A percentile compares a stretch with the other conserved stretches of the same genome.
Conservation (phyloP, 2,113 vertebrate genomes). For the Axis porcinus region DNA sequence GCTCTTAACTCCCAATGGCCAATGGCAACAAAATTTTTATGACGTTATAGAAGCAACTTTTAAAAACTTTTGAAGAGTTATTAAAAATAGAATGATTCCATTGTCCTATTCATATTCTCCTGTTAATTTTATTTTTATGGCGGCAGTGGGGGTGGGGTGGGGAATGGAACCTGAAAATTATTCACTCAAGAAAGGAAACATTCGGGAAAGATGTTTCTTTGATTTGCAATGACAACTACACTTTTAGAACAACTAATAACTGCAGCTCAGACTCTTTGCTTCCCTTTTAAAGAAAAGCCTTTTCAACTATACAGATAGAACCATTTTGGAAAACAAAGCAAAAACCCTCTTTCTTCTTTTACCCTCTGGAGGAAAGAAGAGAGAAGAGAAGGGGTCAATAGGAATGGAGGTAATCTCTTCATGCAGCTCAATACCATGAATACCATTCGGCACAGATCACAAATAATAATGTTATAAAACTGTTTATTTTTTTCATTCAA, state of each 20-base stretch:
- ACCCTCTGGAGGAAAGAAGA: neutral
- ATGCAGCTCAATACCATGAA: neutral
- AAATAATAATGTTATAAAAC: neutral
- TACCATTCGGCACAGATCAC: neutral
- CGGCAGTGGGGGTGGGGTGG: too few species aligned
- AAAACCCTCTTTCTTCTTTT: neutral
- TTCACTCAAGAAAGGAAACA: conserved; percentile 9
- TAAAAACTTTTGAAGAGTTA: neutral
- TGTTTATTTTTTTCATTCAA: neutral
- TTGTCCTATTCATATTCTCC: neutral
- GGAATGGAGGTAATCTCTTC: neutral
- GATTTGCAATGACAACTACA: neutral
- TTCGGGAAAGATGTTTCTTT: neutral
- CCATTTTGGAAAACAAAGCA: neutral
- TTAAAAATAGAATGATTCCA: neutral
- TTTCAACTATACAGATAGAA: neutral
- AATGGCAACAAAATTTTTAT: neutral
- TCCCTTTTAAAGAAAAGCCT: neutral
- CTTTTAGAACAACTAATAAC: neutral
- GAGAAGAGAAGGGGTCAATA: neutral
- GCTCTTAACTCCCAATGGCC: neutral
- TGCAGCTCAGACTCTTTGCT: neutral
- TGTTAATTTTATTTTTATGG: neutral
- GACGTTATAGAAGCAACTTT: neutral
- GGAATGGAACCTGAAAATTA: neutral